phyloP scores from a whole-genome alignment of 2,113 vertebrate species.

The Zonotrichia leucophrys region DNA sequence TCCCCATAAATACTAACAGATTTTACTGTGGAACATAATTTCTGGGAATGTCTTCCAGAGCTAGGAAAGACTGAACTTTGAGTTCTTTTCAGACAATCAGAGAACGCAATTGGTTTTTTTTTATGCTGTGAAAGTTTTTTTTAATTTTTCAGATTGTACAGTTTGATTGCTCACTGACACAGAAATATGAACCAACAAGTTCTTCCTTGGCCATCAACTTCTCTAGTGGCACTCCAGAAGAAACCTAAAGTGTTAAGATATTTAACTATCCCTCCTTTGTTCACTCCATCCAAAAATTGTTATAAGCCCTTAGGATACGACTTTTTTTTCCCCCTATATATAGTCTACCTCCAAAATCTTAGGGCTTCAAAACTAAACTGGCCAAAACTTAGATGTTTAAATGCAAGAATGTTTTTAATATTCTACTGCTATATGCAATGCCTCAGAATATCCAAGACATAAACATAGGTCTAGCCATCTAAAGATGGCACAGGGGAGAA shows the following conservation, averaged over 20 bases:
- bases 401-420: not conserved
- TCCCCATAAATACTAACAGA: accelerated
- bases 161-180: not conserved
- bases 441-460: not conserved
- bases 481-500: not conserved
- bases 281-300: not conserved
- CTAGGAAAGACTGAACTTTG: not conserved
- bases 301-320: not conserved
- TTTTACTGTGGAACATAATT: not conserved
- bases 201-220: not conserved
- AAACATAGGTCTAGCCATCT: not conserved
- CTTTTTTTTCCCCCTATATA: not conserved
- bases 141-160: not conserved
- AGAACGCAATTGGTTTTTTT: accelerated
- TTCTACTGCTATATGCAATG: not conserved
- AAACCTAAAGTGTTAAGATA: not conserved
- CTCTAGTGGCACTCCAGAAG: not conserved
- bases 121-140: not conserved
- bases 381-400: not conserved
- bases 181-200: not conserved
- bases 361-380: not conserved
- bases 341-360: not conserved
- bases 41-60: not conserved
- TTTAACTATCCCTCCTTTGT: not conserved
- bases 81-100: not conserved